These are phyloP conservation scores for Dinoponera quadriceps DNA, from an alignment of 1,140 invertebrate genomes.

Conservation along the genomic window DNA sequence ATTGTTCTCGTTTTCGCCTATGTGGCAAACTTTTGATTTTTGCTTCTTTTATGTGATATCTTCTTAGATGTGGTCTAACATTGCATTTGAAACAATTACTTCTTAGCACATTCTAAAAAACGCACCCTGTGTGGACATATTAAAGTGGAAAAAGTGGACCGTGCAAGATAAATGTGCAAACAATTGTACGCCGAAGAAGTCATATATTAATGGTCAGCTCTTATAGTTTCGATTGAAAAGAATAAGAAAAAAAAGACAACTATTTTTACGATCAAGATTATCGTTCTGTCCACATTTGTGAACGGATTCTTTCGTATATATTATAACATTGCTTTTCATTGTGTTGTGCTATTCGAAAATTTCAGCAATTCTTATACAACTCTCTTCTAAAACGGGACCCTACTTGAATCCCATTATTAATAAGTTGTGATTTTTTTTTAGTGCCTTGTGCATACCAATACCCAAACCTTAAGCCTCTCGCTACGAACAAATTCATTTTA, in stretches of 20 bases:
- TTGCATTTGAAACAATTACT: slow-evolving; percentile 54
- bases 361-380: slow-evolving; percentile 23
- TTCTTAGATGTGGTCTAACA: slow-evolving; percentile 70
- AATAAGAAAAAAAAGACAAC: slow-evolving; percentile 1
- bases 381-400: slow-evolving; percentile 13
- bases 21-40: slow-evolving; percentile 81
- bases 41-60: slow-evolving; percentile 79
- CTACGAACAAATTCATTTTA: slow-evolving; percentile 13
- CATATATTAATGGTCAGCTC: slow-evolving; percentile 23
- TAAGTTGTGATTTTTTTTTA: slow-evolving; percentile 1
- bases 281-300: slow-evolving; percentile 21
- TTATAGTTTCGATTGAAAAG: neutral
- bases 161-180: slow-evolving; percentile 54
- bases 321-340: slow-evolving; percentile 25
- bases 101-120: slow-evolving; percentile 58
- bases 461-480: neutral
- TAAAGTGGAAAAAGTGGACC: slow-evolving; percentile 11
- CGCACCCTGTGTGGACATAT: slow-evolving; percentile 50
- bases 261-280: slow-evolving; percentile 37
- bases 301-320: slow-evolving; percentile 14
- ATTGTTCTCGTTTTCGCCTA: slow-evolving; percentile 72
- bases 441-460: neutral
- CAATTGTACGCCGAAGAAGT: neutral
- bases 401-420: neutral
- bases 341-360: slow-evolving; percentile 13